A percentile compares a stretch with the other conserved stretches of the same genome.
phyloP scores from a whole-genome alignment of 2,888 invertebrate species.

The Metellina segmentata region DNA sequence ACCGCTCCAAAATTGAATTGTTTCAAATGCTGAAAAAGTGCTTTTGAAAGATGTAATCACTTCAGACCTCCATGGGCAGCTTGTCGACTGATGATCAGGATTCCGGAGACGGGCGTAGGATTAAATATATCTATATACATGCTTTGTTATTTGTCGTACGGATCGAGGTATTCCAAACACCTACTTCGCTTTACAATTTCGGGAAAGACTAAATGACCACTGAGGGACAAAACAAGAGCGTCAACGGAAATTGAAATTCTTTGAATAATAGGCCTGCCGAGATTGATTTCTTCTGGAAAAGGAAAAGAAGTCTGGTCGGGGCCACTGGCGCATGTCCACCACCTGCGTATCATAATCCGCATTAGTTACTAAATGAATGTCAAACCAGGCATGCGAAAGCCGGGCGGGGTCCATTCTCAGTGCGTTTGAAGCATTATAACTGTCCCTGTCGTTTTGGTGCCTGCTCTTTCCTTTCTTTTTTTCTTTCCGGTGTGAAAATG shows the following conservation, averaged over 20 bases:
- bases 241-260: not conserved
- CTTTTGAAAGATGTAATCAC: too few relatives aligned
- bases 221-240: too few relatives aligned
- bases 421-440: constrained; percentile 39
- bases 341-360: constrained; percentile 30
- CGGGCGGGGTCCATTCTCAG: constrained; percentile 59
- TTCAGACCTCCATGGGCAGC: too few relatives aligned
- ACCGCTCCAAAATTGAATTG: too few relatives aligned
- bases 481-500: constrained; percentile 55
- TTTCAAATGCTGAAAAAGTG: too few relatives aligned
- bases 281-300: not conserved
- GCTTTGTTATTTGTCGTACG: too few relatives aligned
- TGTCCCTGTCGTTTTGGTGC: constrained; percentile 10
- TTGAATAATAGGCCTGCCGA: not conserved
- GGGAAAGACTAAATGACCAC: too few relatives aligned
- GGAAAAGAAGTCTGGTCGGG: not conserved
- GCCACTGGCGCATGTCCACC: constrained; percentile 42
- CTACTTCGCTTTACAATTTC: too few relatives aligned
- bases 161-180: too few relatives aligned
- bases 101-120: too few relatives aligned
- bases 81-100: too few relatives aligned
- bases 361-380: constrained; percentile 32
- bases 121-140: too few relatives aligned
- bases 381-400: constrained; percentile 66
- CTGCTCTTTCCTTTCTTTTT: constrained; percentile 28